These are phyloP conservation scores for Tachina fera DNA, from an alignment of 2,888 invertebrate species.

Conservation along the genomic window DNA sequence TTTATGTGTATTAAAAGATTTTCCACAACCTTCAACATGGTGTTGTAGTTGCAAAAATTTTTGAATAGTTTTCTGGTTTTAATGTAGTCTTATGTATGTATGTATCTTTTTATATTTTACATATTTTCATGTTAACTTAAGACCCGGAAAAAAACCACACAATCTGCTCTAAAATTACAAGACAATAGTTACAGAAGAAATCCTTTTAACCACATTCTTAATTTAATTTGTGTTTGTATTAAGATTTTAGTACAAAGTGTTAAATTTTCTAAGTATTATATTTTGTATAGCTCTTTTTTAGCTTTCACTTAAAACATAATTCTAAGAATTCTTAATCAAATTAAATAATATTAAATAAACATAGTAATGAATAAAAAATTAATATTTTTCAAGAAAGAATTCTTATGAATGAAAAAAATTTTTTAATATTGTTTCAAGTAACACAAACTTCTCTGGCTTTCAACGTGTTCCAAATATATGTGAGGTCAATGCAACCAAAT, in stretches of 20 bases:
- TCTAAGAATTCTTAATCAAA: constrained; percentile 5
- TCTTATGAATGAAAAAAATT: no score
- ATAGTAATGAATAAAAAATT: no score
- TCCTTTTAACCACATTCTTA: constrained; percentile 38
- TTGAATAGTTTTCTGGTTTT: constrained; percentile 29
- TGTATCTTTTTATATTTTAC: background rate
- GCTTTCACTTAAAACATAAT: background rate
- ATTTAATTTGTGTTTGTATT: constrained; percentile 51
- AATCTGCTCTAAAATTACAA: background rate
- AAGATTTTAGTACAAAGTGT: constrained; percentile 39
- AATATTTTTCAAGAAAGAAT: no score
- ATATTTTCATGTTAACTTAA: constrained; percentile 39
- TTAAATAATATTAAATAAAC: background rate
- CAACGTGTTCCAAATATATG: no score
- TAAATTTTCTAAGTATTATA: constrained; percentile 32
- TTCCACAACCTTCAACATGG: background rate
- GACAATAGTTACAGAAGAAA: background rate
- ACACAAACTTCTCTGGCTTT: no score
- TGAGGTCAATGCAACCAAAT: no score
- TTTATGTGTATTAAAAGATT: background rate
- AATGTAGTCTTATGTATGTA: background rate
- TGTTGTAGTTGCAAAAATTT: background rate
- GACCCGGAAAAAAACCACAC: background rate
- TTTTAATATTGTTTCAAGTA: no score
- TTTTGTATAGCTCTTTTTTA: constrained; percentile 6